Conservation (phyloP, 2,113 vertebrate genomes). For the Psittacara wagleri region DNA sequence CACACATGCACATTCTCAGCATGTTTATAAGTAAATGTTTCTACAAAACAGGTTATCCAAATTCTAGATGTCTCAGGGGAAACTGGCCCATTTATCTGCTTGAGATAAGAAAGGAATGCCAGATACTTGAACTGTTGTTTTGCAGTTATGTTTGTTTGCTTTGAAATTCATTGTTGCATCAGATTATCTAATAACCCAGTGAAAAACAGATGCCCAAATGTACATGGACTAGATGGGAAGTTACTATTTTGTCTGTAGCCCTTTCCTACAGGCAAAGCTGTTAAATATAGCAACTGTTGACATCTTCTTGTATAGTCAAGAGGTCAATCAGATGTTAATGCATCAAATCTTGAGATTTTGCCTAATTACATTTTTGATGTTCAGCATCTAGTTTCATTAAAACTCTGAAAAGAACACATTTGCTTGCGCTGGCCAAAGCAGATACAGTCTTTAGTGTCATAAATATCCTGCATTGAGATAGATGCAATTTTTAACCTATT, state of each 20-base stretch:
- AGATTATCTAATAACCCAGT: neutral
- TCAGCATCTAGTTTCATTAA: constrained; percentile 17
- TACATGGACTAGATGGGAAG: neutral
- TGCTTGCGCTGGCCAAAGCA: neutral
- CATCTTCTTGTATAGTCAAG: neutral
- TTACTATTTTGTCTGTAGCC: neutral
- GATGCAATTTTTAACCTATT: neutral
- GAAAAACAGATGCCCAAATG: neutral
- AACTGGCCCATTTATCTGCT: neutral
- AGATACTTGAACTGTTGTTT: neutral
- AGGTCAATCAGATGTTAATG: neutral
- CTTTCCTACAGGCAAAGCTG: neutral
- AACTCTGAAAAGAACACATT: constrained; percentile 19
- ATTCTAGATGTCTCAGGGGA: neutral
- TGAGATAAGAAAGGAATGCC: neutral
- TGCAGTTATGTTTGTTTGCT: neutral
- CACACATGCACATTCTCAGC: neutral
- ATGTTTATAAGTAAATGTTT: neutral
- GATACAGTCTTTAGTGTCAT: neutral
- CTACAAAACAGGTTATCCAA: neutral
- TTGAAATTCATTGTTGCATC: neutral
- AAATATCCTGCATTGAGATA: neutral
- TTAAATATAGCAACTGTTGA: neutral
- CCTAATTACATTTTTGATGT: constrained; percentile 15
- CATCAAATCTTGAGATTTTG: neutral